phyloP scores from a whole-genome alignment of 2,797 vertebrate species.

The Sphenodon punctatus region DNA sequence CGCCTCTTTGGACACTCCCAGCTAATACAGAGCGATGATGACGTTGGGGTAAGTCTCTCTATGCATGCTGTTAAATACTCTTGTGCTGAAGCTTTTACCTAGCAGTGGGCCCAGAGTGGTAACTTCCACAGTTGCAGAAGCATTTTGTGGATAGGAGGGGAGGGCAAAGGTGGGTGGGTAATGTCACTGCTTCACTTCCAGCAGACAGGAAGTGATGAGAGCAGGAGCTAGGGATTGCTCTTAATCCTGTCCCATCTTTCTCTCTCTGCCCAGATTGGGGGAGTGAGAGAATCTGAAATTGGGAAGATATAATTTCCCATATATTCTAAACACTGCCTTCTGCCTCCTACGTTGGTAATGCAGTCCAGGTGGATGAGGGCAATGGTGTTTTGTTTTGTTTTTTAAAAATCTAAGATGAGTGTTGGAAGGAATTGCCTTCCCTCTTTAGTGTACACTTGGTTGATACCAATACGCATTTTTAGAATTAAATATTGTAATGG shows the following conservation, averaged over 20 bases:
- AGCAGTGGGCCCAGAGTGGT: not conserved
- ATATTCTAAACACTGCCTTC: not conserved
- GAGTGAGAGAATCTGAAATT: not conserved
- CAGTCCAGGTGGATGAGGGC: not conserved
- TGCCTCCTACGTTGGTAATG: not conserved
- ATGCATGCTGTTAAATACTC: not conserved
- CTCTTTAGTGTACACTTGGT: too few species aligned
- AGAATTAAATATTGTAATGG: too few species aligned
- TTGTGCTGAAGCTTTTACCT: not conserved
- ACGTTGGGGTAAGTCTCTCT: slow-evolving; percentile 87
- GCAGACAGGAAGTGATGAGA: not conserved
- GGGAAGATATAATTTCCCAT: not conserved
- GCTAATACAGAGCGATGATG: slow-evolving; percentile 94
- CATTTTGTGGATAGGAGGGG: too few species aligned
- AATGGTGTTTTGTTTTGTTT: too few species aligned
- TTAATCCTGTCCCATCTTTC: too few species aligned
- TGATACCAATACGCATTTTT: too few species aligned
- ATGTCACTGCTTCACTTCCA: not conserved
- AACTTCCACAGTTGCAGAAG: not conserved
- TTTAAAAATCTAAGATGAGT: not conserved
- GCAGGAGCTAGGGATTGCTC: not conserved
- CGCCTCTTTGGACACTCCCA: slow-evolving; percentile 96
- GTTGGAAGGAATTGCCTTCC: too few species aligned
- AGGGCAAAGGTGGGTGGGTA: too few species aligned
- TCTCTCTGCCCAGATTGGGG: not conserved